Evolutionary conservation across 1,140 invertebrate genomes (phyloP).

Genomic region (Drosophila malerkotliana): DNA sequence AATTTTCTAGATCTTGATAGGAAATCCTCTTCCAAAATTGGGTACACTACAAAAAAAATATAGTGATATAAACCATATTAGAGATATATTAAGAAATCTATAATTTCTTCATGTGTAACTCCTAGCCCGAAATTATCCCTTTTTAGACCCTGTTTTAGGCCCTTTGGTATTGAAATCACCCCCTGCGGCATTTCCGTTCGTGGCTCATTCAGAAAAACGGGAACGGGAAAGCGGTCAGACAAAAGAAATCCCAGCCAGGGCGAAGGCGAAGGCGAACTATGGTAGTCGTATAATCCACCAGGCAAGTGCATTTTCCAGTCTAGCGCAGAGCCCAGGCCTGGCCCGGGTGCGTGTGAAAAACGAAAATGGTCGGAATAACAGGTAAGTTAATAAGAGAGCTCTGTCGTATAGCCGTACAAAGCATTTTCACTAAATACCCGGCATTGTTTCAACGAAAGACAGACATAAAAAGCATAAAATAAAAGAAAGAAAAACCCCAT

Average conservation of each 20-base stretch:
- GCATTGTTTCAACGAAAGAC: conserved; percentile 55
- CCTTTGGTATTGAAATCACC: conserved; percentile 45
- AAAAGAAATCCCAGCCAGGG: conserved; percentile 47
- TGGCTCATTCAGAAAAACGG: conserved; percentile 32
- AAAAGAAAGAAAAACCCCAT: neutral
- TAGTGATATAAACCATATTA: neutral
- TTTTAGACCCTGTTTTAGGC: conserved; percentile 10
- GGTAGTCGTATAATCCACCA: conserved; percentile 50
- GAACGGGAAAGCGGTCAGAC: conserved; percentile 25
- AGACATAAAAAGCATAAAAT: conserved; percentile 6
- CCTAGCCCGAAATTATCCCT: conserved; percentile 16
- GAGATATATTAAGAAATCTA: conserved; percentile 5
- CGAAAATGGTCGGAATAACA: conserved; percentile 66
- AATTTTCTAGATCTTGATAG: conserved; percentile 31
- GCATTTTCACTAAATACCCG: conserved; percentile 71
- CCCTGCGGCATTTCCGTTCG: conserved; percentile 68
- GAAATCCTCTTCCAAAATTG: conserved; percentile 14
- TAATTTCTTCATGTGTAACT: neutral
- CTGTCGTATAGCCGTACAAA: conserved; percentile 38
- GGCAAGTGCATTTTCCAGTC: conserved; percentile 70
- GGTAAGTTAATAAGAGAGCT: conserved; percentile 75
- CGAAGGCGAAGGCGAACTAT: conserved; percentile 18
- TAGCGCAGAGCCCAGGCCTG: conserved; percentile 11
- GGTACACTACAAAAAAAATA: conserved; percentile 34
- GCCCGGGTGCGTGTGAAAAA: conserved; percentile 70